Evolutionary conservation across 2,797 vertebrate species (phyloP).

Genomic region (Poecilia velifera): DNA sequence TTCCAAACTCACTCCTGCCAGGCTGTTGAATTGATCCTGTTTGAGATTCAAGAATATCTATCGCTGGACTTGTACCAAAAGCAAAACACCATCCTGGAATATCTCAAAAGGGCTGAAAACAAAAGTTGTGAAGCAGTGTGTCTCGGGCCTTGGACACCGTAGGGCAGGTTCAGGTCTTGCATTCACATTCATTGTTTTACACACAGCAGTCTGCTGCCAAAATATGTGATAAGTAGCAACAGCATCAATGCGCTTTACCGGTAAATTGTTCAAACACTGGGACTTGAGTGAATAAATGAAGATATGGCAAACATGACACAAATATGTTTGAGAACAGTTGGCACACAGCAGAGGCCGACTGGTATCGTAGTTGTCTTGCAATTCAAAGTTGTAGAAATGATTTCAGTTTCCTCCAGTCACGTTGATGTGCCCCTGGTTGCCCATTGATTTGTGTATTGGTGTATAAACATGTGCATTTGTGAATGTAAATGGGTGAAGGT

Average conservation of each 20-base stretch:
- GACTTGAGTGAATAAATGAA: background rate
- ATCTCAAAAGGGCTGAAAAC: background rate
- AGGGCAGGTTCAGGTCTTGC: background rate
- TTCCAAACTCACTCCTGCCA: background rate
- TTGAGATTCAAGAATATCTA: background rate
- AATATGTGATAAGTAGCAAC: too few relatives aligned
- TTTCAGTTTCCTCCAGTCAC: background rate
- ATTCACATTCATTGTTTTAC: slow-evolving; percentile 4
- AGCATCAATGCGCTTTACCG: too few relatives aligned
- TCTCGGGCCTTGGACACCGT: background rate
- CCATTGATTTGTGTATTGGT: background rate
- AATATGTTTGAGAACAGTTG: background rate
- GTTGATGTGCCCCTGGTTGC: background rate
- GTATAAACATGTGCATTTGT: background rate
- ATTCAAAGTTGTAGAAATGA: background rate
- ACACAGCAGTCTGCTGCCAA: background rate
- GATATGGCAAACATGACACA: background rate
- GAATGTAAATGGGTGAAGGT: background rate
- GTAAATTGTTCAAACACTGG: background rate
- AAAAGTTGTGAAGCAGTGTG: background rate
- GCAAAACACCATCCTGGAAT: background rate
- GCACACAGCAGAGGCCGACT: background rate
- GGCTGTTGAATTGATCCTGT: background rate
- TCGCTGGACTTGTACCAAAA: background rate
- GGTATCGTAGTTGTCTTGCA: background rate